Evolutionary conservation across 2,797 vertebrate genomes (phyloP).

Genomic region (Podarcis siculus): DNA sequence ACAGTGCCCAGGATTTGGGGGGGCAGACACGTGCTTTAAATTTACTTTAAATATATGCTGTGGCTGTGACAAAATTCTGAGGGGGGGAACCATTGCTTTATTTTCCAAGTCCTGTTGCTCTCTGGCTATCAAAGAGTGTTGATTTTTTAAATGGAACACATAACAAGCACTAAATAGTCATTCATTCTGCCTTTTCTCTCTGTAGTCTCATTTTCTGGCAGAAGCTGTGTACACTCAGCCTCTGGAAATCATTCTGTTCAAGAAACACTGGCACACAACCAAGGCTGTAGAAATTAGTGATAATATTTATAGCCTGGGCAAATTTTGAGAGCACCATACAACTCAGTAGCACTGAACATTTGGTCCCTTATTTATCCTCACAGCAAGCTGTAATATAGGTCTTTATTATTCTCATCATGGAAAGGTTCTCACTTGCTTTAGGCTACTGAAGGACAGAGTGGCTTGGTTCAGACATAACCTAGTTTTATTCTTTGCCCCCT

Average conservation of each 20-base stretch:
- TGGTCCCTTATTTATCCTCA: neutral
- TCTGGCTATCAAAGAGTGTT: neutral
- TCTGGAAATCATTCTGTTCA: slow-evolving; percentile 19
- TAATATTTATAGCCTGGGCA: neutral
- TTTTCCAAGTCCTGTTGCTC: neutral
- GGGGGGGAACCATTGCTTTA: neutral
- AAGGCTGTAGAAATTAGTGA: neutral
- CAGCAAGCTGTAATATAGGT: neutral
- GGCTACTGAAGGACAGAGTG: neutral
- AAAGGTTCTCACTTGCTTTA: neutral
- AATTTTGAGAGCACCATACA: neutral
- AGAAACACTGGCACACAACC: slow-evolving; percentile 2
- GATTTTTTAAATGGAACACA: neutral
- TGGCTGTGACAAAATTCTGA: too few species aligned
- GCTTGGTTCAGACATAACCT: neutral
- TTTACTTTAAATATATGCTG: too few species aligned
- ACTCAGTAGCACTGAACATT: neutral
- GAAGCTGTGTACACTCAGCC: neutral
- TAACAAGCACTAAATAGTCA: neutral
- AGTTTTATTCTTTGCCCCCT: neutral
- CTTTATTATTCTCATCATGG: neutral
- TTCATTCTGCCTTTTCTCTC: slow-evolving; percentile 1
- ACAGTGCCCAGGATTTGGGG: too few species aligned
- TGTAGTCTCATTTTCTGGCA: neutral
- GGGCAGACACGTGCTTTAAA: too few species aligned